Percentiles rank a stretch among this genome's conserved stretches.
Conservation (phyloP, 1,140 invertebrate species). For the Oedothorax gibbosus region DNA sequence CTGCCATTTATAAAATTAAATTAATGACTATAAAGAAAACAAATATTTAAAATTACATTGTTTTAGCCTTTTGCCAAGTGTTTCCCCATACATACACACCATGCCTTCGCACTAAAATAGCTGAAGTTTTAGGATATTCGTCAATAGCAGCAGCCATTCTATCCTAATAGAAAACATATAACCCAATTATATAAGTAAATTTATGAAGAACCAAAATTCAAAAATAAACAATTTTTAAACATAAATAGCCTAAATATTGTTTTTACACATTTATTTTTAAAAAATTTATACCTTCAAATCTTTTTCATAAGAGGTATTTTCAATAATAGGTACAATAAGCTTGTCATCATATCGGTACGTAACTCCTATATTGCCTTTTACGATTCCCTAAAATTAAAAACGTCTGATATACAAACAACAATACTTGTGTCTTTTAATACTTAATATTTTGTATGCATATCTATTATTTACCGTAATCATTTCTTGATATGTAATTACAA, state of each 20-base stretch:
- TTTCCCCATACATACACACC: conserved; percentile 98
- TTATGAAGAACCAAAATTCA: neutral
- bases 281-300: conserved; percentile 76
- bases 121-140: conserved; percentile 89
- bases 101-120: conserved; percentile 92
- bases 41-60: conserved; percentile 79
- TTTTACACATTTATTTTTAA: conserved; percentile 24
- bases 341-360: conserved; percentile 91
- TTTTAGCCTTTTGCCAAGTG: conserved; percentile 95
- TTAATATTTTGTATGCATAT: too few relatives aligned
- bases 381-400: conserved; percentile 76
- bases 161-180: conserved; percentile 68
- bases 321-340: conserved; percentile 96
- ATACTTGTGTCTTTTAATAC: neutral
- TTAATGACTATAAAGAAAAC: neutral
- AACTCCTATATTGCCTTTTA: conserved; percentile 70
- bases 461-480: conserved; percentile 89
- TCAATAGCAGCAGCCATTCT: conserved; percentile 81
- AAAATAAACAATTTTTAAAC: neutral
- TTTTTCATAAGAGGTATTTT: conserved; percentile 94
- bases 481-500: conserved; percentile 91
- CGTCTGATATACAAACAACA: neutral
- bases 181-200: neutral
- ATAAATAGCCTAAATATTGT: neutral
- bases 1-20: neutral